Percentiles rank a stretch among this genome's conserved stretches.
phyloP scores from a whole-genome alignment of 2,113 vertebrate species.

The Delphinus delphis region DNA sequence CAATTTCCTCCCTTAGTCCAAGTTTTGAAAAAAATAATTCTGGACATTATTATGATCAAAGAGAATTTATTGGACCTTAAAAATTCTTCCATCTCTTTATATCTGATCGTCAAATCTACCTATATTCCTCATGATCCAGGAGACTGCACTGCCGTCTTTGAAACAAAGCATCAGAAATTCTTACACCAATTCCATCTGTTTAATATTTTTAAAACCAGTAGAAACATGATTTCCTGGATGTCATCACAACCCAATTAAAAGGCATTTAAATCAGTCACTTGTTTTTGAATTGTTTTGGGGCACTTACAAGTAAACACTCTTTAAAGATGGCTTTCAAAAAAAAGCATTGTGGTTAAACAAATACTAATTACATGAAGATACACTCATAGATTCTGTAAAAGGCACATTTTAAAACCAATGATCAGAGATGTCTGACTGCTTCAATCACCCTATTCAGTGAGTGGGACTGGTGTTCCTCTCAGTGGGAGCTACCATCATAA shows the following conservation, averaged over 20 bases:
- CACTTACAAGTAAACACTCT: slow-evolving; percentile 36
- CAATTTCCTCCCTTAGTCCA: neutral
- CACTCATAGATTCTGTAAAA: slow-evolving; percentile 1
- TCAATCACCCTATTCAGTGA: slow-evolving; percentile 24
- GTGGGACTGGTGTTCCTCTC: slow-evolving; percentile 46
- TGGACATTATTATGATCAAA: neutral
- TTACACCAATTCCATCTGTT: neutral
- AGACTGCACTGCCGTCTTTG: neutral
- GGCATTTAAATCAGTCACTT: neutral
- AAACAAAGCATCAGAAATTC: neutral
- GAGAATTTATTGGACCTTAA: neutral
- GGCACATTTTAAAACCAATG: slow-evolving; percentile 32
- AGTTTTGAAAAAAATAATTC: neutral
- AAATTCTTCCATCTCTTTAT: neutral
- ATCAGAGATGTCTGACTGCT: slow-evolving; percentile 39
- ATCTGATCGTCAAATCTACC: neutral
- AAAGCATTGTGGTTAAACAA: slow-evolving; percentile 44
- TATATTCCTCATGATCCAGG: neutral
- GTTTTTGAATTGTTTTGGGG: slow-evolving; percentile 19
- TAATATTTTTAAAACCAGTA: slow-evolving; percentile 34
- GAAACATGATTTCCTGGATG: neutral
- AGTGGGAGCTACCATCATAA: slow-evolving; percentile 54
- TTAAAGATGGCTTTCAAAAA: slow-evolving; percentile 7
- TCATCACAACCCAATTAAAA: slow-evolving; percentile 18
- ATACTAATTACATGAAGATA: slow-evolving; percentile 54